phyloP scores from a whole-genome alignment of 2,888 invertebrate genomes.

The Molorchus minor region DNA sequence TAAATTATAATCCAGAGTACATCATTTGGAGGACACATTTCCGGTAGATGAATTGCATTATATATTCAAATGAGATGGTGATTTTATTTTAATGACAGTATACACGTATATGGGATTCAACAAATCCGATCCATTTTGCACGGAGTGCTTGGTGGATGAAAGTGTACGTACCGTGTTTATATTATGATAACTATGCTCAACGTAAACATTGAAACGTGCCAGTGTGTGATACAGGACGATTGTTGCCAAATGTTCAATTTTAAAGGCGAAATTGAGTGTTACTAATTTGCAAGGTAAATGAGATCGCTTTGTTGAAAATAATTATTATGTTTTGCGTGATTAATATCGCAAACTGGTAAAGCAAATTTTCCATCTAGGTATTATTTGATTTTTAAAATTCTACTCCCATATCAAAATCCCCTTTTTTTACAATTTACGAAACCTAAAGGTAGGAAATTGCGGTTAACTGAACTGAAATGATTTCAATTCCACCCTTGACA shows the following conservation, averaged over 20 bases:
- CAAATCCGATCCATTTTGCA: conserved; percentile 2
- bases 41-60: conserved; percentile 6
- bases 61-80: conserved; percentile 7
- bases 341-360: no score
- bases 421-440: no score
- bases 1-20: no score
- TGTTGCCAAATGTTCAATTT: background rate
- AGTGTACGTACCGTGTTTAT: background rate
- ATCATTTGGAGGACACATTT: conserved; percentile 3
- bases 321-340: no score
- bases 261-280: background rate
- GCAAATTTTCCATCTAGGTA: no score
- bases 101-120: background rate
- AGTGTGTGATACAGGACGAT: background rate
- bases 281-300: background rate
- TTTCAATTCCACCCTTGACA: no score
- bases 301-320: no score
- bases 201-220: background rate
- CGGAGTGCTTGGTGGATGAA: background rate
- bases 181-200: background rate
- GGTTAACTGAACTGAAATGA: no score
- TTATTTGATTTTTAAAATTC: no score
- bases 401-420: no score
- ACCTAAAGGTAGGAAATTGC: no score
- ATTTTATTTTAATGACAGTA: background rate